Evolutionary conservation across 2,888 invertebrate species (phyloP).

Genomic region (Pammene fasciana): DNA sequence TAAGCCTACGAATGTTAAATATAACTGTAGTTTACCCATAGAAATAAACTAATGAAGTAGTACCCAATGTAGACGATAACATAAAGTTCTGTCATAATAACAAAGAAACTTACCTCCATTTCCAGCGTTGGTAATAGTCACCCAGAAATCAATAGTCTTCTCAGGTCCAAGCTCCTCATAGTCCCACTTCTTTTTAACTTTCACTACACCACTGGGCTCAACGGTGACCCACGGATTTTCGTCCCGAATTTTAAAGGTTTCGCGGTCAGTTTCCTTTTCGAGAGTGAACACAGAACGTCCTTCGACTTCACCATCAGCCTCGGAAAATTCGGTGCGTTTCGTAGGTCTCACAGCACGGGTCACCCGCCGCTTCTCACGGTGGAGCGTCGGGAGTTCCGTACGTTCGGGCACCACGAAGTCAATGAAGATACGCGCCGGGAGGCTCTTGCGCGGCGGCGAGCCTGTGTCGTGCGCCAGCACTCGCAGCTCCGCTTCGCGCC

Average conservation of each 20-base stretch:
- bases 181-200: constrained; percentile 98
- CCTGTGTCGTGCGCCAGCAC: constrained; percentile 93
- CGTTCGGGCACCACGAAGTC: constrained; percentile 86
- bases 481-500: constrained; percentile 86
- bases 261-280: constrained; percentile 95
- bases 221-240: constrained; percentile 97
- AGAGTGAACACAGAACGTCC: constrained; percentile 94
- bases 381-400: constrained; percentile 85
- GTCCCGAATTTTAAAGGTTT: constrained; percentile 96
- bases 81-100: not conserved
- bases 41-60: no score
- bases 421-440: constrained; percentile 89
- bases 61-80: not conserved
- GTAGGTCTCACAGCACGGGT: constrained; percentile 97
- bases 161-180: constrained; percentile 97
- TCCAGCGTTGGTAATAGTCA: constrained; percentile 95
- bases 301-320: constrained; percentile 94
- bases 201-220: constrained; percentile 94
- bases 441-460: constrained; percentile 87
- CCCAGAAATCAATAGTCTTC: constrained; percentile 98
- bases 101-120: constrained; percentile 89
- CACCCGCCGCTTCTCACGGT: constrained; percentile 89
- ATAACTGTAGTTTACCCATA: not conserved
- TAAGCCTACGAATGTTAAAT: not conserved
- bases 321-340: constrained; percentile 95